Conservation (phyloP, 2,797 vertebrate genomes). For the Kryptolebias ocellatus region DNA sequence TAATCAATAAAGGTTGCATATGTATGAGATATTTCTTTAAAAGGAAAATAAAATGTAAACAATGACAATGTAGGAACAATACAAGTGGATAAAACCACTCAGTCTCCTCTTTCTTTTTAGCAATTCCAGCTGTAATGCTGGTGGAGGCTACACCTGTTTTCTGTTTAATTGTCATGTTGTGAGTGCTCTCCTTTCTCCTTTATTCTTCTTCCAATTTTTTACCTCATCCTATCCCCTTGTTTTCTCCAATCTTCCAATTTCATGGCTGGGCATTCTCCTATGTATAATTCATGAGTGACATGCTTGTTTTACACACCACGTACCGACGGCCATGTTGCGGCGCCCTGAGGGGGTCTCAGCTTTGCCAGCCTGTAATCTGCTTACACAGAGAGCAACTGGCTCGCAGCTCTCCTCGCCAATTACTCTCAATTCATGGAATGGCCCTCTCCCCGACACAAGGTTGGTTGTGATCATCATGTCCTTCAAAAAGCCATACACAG, state of each 20-base stretch:
- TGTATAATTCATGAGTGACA: conserved; percentile 81
- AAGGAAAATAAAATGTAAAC: not conserved
- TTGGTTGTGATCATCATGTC: conserved; percentile 66
- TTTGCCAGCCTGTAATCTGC: conserved; percentile 76
- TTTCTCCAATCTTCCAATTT: conserved; percentile 67
- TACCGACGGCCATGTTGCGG: conserved; percentile 69
- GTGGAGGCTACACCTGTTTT: conserved; percentile 57
- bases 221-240: conserved; percentile 43
- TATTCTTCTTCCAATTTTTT: conserved; percentile 40
- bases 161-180: conserved; percentile 65
- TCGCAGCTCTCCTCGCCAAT: conserved; percentile 69
- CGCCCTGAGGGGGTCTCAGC: conserved; percentile 67
- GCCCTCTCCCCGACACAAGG: conserved; percentile 62
- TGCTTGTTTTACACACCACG: conserved; percentile 79
- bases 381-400: conserved; percentile 73
- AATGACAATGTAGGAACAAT: conserved; percentile 53
- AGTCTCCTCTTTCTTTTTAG: conserved; percentile 36
- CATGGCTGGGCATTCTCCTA: conserved; percentile 67
- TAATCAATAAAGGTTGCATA: no score
- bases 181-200: conserved; percentile 31
- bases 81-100: conserved; percentile 33
- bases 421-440: conserved; percentile 70
- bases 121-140: conserved; percentile 33
- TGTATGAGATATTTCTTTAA: no score
- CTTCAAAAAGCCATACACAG: conserved; percentile 60